Evolutionary conservation across 2,888 invertebrate genomes (phyloP), one percentile per base, ranked within the genome.

Genomic region (Anodontia alba): DNA sequence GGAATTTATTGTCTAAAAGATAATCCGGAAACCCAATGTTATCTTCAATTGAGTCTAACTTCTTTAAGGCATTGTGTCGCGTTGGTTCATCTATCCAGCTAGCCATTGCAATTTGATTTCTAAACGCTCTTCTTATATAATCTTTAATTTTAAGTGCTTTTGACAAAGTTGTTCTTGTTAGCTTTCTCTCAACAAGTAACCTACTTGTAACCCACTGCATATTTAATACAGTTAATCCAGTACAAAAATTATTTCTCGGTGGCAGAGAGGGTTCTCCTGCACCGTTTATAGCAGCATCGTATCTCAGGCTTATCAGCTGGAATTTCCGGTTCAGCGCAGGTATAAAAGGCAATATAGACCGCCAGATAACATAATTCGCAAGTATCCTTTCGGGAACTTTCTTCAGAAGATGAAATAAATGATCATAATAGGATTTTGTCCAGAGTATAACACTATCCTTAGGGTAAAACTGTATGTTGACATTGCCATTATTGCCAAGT

Each of bases 351-450:
- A 70, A 70, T 15, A 79, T 70, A 12, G 75, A 69, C 49, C 79
- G 36, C n/a, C 68, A 74, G 31, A 79, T 26, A 20, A 79, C 62
- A 49, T 79, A 79, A 49, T 79, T 79, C 23, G 74, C 66, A 2
- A 79, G 26, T n/a, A 69, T 57, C 51, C 79, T 7, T 33, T 51
- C 31, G 2, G 74, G 66, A 20, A 66, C 70, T n/a, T 62, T n/a
- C 7, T 36, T 33, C 20, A 79, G 26, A 10, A 79, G 33, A n/a
- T 23, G 12, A 20, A 26, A 33, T 0, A 79, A 51, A 17, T 42
- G 31, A 43, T 79, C 75, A 43, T 57, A 79, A 49, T 79, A 79
- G 1, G 74, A 70, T 17, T 70, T 36, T 23, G 79, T 73, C 74
- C 74, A 79, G 10, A 79, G 66, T 20, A 79, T 36, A 23, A 79